phyloP scores from a whole-genome alignment of 2,888 invertebrate species.

The Fragum fragum region DNA sequence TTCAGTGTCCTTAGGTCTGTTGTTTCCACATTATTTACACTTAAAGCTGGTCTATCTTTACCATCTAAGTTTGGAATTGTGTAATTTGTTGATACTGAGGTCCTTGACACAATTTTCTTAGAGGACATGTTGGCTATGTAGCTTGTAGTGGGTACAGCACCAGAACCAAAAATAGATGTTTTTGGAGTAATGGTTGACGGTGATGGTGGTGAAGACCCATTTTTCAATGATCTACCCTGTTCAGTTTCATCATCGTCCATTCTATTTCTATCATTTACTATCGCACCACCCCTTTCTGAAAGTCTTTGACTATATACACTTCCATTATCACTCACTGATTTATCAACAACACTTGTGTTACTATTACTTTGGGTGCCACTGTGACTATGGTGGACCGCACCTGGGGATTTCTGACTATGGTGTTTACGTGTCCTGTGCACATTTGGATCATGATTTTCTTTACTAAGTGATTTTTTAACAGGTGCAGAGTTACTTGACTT shows the following conservation, averaged over 20 bases:
- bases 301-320: conserved; percentile 60
- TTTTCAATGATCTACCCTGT: conserved; percentile 36
- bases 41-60: conserved; percentile 65
- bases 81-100: conserved; percentile 80
- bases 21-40: conserved; percentile 80
- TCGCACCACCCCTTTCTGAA: conserved; percentile 7
- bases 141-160: conserved; percentile 66
- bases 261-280: background rate
- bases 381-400: conserved; percentile 39
- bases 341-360: conserved; percentile 58
- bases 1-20: conserved; percentile 79
- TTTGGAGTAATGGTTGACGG: conserved; percentile 65
- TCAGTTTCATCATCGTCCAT: conserved; percentile 40
- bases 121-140: conserved; percentile 58
- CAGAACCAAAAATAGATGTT: conserved; percentile 66
- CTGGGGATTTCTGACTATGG: conserved; percentile 56
- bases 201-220: conserved; percentile 35
- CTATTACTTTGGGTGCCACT: conserved; percentile 52
- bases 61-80: conserved; percentile 69
- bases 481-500: conserved; percentile 68
- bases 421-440: conserved; percentile 49
- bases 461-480: conserved; percentile 64
- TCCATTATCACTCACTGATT: conserved; percentile 43
- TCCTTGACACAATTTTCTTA: conserved; percentile 76
- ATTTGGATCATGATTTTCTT: conserved; percentile 52